Percentiles rank a stretch among this genome's conserved stretches.
Conservation (phyloP, 2,797 vertebrate genomes). For the Microctenopoma stevenorrisi region DNA sequence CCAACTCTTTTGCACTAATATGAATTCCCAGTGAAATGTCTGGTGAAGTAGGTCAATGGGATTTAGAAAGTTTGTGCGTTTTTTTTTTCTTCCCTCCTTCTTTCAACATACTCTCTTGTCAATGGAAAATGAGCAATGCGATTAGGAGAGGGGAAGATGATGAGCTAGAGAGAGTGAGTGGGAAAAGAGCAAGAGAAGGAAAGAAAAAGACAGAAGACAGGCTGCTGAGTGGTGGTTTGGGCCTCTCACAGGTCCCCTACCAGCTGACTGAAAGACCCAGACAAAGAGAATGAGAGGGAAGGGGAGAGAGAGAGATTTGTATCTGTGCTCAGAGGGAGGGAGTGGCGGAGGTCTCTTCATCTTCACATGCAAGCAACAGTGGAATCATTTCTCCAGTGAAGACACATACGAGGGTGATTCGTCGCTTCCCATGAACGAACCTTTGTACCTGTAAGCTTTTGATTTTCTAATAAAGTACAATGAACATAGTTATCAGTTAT, state of each 20-base stretch:
- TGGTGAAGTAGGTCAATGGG: conserved; percentile 83
- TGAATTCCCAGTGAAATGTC: conserved; percentile 83
- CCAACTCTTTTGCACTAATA: conserved; percentile 78
- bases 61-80: conserved; percentile 81
- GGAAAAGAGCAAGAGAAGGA: conserved; percentile 46
- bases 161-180: conserved; percentile 58
- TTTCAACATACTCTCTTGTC: conserved; percentile 67
- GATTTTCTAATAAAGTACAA: no score
- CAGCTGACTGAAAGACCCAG: conserved; percentile 69
- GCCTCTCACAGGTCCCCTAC: conserved; percentile 59
- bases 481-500: no score
- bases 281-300: conserved; percentile 38
- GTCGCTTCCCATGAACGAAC: conserved; percentile 80
- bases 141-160: conserved; percentile 75
- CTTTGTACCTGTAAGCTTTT: conserved; percentile 73
- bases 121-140: conserved; percentile 80
- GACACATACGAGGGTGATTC: conserved; percentile 80
- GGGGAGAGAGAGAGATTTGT: conserved; percentile 51
- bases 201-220: conserved; percentile 51
- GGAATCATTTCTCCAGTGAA: conserved; percentile 78
- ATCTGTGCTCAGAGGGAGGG: conserved; percentile 69
- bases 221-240: conserved; percentile 65
- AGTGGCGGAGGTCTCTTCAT: conserved; percentile 73
- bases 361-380: conserved; percentile 81
- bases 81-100: conserved; percentile 13